phyloP scores from a whole-genome alignment of 2,888 invertebrate genomes.

The Omphaloscelis lunosa region DNA sequence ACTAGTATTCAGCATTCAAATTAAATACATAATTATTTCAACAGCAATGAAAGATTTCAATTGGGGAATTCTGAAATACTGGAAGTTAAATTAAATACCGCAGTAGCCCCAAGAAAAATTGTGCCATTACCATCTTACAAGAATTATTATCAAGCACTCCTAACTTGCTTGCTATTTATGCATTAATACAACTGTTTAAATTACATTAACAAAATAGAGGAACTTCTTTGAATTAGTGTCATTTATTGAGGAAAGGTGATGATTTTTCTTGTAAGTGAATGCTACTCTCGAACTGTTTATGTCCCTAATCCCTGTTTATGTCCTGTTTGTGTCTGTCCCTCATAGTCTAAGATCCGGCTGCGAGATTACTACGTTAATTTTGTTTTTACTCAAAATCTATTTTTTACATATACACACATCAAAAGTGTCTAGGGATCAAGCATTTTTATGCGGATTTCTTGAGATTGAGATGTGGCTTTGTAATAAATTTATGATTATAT shows the following conservation, averaged over 20 bases:
- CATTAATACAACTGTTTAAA: background rate
- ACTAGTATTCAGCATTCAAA: constrained; percentile 7
- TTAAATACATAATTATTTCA: background rate
- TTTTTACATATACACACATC: too few relatives aligned
- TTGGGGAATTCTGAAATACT: too few relatives aligned
- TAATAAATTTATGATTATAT: too few relatives aligned
- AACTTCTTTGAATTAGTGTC: background rate
- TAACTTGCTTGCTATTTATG: constrained; percentile 5
- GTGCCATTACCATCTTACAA: background rate
- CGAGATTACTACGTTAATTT: too few relatives aligned
- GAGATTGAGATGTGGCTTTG: too few relatives aligned
- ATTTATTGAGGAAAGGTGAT: background rate
- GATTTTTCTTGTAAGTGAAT: background rate
- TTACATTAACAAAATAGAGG: background rate
- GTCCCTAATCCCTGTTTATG: too few relatives aligned
- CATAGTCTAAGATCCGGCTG: too few relatives aligned
- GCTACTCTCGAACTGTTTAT: background rate
- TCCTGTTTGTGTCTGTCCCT: background rate
- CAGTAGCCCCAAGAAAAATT: background rate
- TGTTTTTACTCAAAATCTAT: too few relatives aligned
- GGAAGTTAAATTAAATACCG: background rate
- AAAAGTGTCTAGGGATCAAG: too few relatives aligned
- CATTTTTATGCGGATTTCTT: too few relatives aligned
- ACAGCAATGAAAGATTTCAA: background rate
- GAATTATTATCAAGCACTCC: background rate